phyloP scores from a whole-genome alignment of 2,888 invertebrate genomes.

The Frankliniella fusca region DNA sequence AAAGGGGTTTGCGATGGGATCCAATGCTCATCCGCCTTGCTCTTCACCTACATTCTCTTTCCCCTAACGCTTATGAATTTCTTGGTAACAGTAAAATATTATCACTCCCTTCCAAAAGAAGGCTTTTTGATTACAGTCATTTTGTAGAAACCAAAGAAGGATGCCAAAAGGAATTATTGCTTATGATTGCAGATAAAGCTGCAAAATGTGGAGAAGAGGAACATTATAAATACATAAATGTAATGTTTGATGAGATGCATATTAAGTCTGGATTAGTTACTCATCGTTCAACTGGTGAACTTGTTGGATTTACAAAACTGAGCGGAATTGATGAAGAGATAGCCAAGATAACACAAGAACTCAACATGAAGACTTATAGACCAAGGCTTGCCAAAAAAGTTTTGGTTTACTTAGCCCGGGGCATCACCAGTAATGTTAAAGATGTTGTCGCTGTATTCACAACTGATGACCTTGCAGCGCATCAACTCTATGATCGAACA shows the following conservation, averaged over 20 bases:
- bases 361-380: not conserved
- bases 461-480: not conserved
- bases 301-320: too few species aligned
- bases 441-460: not conserved
- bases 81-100: too few species aligned
- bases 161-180: not conserved
- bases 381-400: not conserved
- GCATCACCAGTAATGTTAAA: too few species aligned
- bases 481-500: too few species aligned
- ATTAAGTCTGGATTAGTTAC: too few species aligned
- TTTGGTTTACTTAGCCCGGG: not conserved
- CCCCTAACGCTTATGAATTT: not conserved
- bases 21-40: not conserved
- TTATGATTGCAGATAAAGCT: not conserved
- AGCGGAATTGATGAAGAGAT: too few species aligned
- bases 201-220: not conserved
- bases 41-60: not conserved
- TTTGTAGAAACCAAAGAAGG: not conserved
- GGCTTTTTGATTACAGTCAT: too few species aligned
- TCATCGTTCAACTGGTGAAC: too few species aligned
- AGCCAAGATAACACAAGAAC: too few species aligned
- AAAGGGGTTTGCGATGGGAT: not conserved
- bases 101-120: too few species aligned
- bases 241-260: too few species aligned
- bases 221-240: not conserved